Evolutionary conservation across 1,140 invertebrate genomes (phyloP).

Genomic region (Drosophila parvula): DNA sequence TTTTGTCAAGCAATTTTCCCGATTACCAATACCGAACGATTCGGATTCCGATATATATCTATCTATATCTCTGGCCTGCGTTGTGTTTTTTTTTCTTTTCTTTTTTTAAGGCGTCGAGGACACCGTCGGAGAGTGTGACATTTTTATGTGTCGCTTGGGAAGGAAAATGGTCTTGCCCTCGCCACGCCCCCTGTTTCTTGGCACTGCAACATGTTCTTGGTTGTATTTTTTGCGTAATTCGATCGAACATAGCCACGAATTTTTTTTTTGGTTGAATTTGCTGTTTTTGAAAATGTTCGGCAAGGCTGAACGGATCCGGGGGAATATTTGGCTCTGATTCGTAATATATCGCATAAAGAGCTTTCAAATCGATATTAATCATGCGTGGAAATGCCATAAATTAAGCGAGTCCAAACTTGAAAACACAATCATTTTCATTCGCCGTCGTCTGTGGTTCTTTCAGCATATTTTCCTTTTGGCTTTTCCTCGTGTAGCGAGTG

Average conservation of each 20-base stretch:
- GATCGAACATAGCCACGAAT: constrained; percentile 25
- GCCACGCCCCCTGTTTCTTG: constrained; percentile 19
- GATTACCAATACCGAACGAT: constrained; percentile 8
- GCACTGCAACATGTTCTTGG: constrained; percentile 19
- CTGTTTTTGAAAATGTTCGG: background rate
- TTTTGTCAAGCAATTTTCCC: constrained; percentile 36
- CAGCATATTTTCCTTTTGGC: constrained; percentile 24
- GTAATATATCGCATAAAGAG: constrained; percentile 51
- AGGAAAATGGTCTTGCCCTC: constrained; percentile 26
- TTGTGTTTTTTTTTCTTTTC: background rate
- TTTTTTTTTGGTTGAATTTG: constrained; percentile 28
- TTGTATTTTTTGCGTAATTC: constrained; percentile 32
- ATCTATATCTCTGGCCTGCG: constrained; percentile 6
- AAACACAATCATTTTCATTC: constrained; percentile 57
- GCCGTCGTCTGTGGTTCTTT: constrained; percentile 1
- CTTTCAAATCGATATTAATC: constrained; percentile 83
- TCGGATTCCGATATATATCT: constrained; percentile 13
- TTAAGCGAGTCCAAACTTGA: constrained; percentile 46
- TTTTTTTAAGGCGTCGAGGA: constrained; percentile 29
- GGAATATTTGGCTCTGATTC: constrained; percentile 30
- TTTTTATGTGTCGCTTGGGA: constrained; percentile 34
- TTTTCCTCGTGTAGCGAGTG: constrained; percentile 60
- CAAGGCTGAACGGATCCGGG: constrained; percentile 4
- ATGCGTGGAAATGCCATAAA: constrained; percentile 79
- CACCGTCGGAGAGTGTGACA: constrained; percentile 17